Base-by-base conservation (phyloP, 1,140 invertebrate species). In the Propsilocerus akamusi region DNA sequence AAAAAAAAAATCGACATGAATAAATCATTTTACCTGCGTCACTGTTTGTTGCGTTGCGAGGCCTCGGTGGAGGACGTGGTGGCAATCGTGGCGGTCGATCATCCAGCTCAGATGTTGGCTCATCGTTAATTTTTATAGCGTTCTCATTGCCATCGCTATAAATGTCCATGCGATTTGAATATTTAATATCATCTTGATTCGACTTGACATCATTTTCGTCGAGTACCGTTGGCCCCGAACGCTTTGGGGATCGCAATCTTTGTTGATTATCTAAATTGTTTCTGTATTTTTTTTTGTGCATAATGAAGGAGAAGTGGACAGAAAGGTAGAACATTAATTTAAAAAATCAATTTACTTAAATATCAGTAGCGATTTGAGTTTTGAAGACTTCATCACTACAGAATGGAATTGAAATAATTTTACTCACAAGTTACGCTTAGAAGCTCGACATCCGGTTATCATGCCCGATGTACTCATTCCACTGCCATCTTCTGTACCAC, bases 261-360 rank as follows among this genome's bases (percentile, higher is more conserved):
- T 41, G 34, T 20, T 41, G 34, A 41, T 41, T 37, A 41, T 41
- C 34, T 41, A 41, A 41, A 41, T 41, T 41, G 34, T 41, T 41
- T 17, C 34, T 41, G 28, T 30, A 11, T n/a, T n/a, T n/a, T n/a
- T n/a, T n/a, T n/a, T n/a, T n/a, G n/a, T 17, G 22, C 8, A 17
- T 6, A 20, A 41, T 7, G 32, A 37, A 6, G 11, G 6, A 37
- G 12, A 3, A 12, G 2, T n/a, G 20, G 7, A 37, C 6, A 41
- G 22, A 41, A 41, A 41, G 34, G 34, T 41, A 30, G 28, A 41
- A 41, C 17, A 41, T 41, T 41, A 41, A 41, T 41, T 41, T 41
- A 20, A 17, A 41, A 41, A 41, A 12, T 41, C 34, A 41, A 41
- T 41, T 41, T 41, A 17, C 14, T n/a, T n/a, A n/a, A n/a, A n/a